Percentiles rank a stretch among this genome's conserved stretches.
These are phyloP conservation scores for Callocephalon fimbriatum DNA, from an alignment of 2,113 vertebrate genomes.

Conservation along the genomic window DNA sequence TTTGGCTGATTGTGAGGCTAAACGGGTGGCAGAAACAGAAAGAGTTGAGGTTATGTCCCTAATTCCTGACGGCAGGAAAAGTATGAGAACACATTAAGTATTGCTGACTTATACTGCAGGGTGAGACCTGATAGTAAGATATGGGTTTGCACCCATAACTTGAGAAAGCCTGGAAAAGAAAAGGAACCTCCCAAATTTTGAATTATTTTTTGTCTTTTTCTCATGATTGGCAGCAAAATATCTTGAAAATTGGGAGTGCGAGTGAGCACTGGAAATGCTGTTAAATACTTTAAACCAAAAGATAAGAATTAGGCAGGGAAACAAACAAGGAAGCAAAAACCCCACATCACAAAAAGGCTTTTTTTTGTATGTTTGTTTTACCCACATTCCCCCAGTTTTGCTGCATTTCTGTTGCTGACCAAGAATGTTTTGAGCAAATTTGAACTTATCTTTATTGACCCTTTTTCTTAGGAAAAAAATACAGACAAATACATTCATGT, in stretches of 20 bases:
- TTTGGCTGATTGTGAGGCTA: no score
- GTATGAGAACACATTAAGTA: not conserved
- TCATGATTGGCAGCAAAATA: not conserved
- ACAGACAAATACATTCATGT: rapidly evolving
- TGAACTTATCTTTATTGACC: not conserved
- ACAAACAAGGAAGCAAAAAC: not conserved
- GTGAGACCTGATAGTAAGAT: not conserved
- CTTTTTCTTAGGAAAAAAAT: not conserved
- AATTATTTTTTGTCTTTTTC: not conserved
- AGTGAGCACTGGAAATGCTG: not conserved
- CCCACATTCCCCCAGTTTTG: not conserved
- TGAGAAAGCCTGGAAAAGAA: not conserved
- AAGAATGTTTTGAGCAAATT: not conserved
- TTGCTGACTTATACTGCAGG: not conserved
- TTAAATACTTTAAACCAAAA: not conserved
- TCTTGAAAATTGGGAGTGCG: not conserved
- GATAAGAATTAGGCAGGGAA: not conserved
- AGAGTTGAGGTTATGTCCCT: no score
- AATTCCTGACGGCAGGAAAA: not conserved
- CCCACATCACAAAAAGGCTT: not conserved
- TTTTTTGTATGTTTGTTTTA: not conserved
- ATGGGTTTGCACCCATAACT: not conserved
- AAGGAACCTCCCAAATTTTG: not conserved
- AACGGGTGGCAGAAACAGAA: no score
- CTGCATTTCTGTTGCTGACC: not conserved